Percentiles rank a stretch among this genome's conserved stretches.
Conservation (phyloP, 2,888 invertebrate genomes). For the Trachelus stipa region DNA sequence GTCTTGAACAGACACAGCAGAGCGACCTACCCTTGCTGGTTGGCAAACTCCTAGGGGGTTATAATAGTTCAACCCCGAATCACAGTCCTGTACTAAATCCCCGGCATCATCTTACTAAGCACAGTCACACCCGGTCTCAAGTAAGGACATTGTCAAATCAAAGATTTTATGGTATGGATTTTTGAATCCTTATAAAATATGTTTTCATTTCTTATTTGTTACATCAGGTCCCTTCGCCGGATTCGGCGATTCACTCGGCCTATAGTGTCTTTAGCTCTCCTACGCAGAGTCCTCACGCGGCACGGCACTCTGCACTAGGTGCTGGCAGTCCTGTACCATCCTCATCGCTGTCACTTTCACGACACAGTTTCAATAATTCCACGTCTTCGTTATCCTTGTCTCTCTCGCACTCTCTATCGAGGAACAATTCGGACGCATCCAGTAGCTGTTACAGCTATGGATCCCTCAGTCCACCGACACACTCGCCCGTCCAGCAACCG, state of each 20-base stretch:
- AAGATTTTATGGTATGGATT: not conserved
- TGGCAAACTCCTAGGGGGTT: slow-evolving; percentile 74
- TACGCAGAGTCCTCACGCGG: slow-evolving; percentile 87
- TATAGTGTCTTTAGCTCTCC: slow-evolving; percentile 87
- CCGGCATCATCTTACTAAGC: slow-evolving; percentile 63
- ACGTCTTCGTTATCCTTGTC: slow-evolving; percentile 68
- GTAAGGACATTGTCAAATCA: slow-evolving; percentile 30
- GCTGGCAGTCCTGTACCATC: slow-evolving; percentile 64
- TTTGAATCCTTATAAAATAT: slow-evolving; percentile 7
- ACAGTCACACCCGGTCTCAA: slow-evolving; percentile 64
- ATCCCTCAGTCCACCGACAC: slow-evolving; percentile 74
- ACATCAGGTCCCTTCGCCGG: slow-evolving; percentile 77
- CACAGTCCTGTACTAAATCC: slow-evolving; percentile 74
- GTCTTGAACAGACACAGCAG: slow-evolving; percentile 57
- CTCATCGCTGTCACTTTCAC: slow-evolving; percentile 60
- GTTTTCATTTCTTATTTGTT: not conserved
- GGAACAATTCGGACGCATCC: slow-evolving; percentile 92
- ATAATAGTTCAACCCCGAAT: slow-evolving; percentile 74
- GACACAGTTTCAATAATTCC: slow-evolving; percentile 65
- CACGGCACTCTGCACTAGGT: slow-evolving; percentile 77
- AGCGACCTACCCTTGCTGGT: slow-evolving; percentile 69
- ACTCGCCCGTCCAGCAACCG: slow-evolving; percentile 82
- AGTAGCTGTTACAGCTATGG: slow-evolving; percentile 91
- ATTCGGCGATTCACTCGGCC: slow-evolving; percentile 90
- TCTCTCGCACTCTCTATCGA: slow-evolving; percentile 84